A percentile compares a stretch with the other conserved stretches of the same genome.
phyloP scores from a whole-genome alignment of 2,888 invertebrate species.

The Chrysodeixis includens region DNA sequence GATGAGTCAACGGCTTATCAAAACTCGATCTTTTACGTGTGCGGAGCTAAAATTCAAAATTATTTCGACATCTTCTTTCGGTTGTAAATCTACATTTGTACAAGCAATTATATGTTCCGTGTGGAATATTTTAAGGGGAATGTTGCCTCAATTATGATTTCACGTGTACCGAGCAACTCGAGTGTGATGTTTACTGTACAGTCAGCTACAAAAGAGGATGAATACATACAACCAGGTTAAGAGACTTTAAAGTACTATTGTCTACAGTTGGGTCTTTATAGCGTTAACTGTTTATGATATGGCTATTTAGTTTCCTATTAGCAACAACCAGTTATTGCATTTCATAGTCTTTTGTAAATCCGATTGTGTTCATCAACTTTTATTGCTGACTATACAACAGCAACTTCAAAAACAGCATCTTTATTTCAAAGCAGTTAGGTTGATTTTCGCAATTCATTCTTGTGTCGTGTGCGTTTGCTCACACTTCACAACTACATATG shows the following conservation, averaged over 20 bases:
- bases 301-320: too few species aligned
- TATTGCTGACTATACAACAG: neutral
- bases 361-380: too few species aligned
- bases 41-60: slow-evolving; percentile 17
- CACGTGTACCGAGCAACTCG: slow-evolving; percentile 7
- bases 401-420: slow-evolving; percentile 12
- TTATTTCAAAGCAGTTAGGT: neutral
- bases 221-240: too few species aligned
- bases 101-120: slow-evolving; percentile 34
- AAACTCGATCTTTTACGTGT: slow-evolving; percentile 43
- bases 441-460: slow-evolving; percentile 4
- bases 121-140: slow-evolving; percentile 38
- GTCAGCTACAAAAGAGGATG: too few species aligned
- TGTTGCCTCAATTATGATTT: slow-evolving; percentile 44
- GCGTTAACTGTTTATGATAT: too few species aligned
- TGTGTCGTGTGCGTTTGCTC: slow-evolving; percentile 16
- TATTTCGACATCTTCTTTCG: slow-evolving; percentile 45
- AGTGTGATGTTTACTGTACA: slow-evolving; percentile 14
- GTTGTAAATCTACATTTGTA: slow-evolving; percentile 25
- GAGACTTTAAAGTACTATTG: too few species aligned
- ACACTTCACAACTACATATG: slow-evolving; percentile 57
- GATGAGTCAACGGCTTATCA: slow-evolving; percentile 26
- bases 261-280: too few species aligned
- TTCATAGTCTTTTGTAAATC: too few species aligned
- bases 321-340: too few species aligned